Evolutionary conservation across 1,140 invertebrate genomes (phyloP).

Genomic region (Neoseiulus cucumeris): DNA sequence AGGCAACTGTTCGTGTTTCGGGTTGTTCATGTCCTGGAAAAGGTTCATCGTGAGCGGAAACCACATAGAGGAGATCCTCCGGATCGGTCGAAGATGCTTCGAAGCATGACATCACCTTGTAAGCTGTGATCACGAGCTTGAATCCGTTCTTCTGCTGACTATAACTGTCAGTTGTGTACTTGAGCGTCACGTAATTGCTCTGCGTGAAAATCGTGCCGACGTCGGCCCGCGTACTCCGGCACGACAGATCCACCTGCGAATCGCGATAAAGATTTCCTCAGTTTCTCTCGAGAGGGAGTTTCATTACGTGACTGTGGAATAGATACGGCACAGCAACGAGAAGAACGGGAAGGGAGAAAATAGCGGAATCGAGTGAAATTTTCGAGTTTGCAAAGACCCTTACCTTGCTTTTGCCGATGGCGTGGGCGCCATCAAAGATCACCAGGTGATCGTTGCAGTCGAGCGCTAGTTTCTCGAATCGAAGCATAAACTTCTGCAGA

Average conservation of each 20-base stretch:
- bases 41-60: not conserved
- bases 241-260: slow-evolving; percentile 60
- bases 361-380: not conserved
- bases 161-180: slow-evolving; percentile 78
- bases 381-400: slow-evolving; percentile 12
- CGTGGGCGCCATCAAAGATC: slow-evolving; percentile 75
- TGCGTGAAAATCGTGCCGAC: slow-evolving; percentile 67
- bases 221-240: slow-evolving; percentile 62
- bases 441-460: slow-evolving; percentile 83
- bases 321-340: too few relatives aligned
- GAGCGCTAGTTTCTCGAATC: slow-evolving; percentile 54
- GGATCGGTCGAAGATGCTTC: too few relatives aligned
- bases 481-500: slow-evolving; percentile 72
- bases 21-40: slow-evolving; percentile 8
- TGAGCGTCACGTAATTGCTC: slow-evolving; percentile 76
- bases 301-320: too few relatives aligned
- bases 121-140: slow-evolving; percentile 73
- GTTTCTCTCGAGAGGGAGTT: not conserved
- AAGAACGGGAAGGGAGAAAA: not conserved
- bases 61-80: too few relatives aligned
- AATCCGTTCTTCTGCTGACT: slow-evolving; percentile 74
- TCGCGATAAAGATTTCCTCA: slow-evolving; percentile 12
- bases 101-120: slow-evolving; percentile 46
- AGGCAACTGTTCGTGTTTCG: not conserved
- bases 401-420: slow-evolving; percentile 64